Percentiles rank a stretch among this genome's conserved stretches.
Conservation (phyloP, 2,797 vertebrate species). For the Acanthiza pusilla region DNA sequence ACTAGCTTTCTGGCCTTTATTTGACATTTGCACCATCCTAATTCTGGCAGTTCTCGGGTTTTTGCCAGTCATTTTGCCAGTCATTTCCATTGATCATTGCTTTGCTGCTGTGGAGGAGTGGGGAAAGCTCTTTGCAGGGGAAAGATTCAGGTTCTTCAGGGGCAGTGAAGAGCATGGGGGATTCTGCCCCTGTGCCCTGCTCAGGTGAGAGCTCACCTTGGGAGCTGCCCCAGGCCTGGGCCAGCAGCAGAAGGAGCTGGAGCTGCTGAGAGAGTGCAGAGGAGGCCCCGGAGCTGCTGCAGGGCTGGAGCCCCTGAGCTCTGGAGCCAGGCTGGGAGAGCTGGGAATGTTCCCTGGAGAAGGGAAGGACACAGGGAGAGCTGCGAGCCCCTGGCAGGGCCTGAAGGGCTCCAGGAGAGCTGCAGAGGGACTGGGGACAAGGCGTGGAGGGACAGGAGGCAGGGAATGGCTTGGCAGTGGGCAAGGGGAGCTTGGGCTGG, state of each 20-base stretch:
- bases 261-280: neutral
- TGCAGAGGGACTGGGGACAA: neutral
- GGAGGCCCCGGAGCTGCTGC: neutral
- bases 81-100: fast-evolving
- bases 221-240: neutral
- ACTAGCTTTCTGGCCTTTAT: neutral
- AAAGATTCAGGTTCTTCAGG: neutral
- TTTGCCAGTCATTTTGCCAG: fast-evolving
- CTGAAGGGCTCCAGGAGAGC: neutral
- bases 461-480: neutral
- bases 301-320: neutral
- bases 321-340: neutral
- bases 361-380: neutral
- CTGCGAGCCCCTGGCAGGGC: neutral
- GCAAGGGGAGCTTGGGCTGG: neutral
- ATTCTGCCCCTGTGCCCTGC: neutral
- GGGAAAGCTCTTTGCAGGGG: neutral
- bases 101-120: neutral
- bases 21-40: neutral
- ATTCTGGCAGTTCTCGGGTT: neutral
- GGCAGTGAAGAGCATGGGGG: neutral
- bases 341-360: neutral
- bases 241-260: neutral
- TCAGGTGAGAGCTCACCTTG: neutral
- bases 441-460: fast-evolving